Conservation (phyloP, 2,888 invertebrate species). For the Melangyna quadrimaculata region DNA sequence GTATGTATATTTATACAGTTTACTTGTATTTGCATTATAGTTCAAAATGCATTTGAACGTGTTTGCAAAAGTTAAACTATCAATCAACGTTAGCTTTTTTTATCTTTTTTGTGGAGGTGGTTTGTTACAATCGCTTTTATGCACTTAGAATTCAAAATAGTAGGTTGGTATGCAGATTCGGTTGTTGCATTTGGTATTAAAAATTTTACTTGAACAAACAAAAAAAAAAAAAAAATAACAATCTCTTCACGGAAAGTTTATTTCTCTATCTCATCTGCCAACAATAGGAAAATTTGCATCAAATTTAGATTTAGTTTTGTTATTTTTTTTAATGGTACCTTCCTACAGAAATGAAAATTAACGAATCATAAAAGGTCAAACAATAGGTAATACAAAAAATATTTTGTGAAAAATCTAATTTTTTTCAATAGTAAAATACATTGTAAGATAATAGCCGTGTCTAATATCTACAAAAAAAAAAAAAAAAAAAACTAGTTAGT, state of each 20-base stretch:
- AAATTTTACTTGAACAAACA: conserved; percentile 10
- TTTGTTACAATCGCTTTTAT: conserved; percentile 7
- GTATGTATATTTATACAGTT: background rate
- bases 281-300: conserved; percentile 29
- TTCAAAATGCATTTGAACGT: conserved; percentile 30
- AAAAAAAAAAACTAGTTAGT: no score
- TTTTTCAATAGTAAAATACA: background rate
- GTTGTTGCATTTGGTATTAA: conserved; percentile 7
- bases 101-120: conserved; percentile 36
- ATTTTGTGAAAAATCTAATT: background rate
- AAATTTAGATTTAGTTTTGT: conserved; percentile 37
- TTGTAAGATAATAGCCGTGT: background rate
- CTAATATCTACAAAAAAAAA: no score
- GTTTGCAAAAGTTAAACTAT: conserved; percentile 52
- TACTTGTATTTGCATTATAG: background rate
- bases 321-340: conserved; percentile 29
- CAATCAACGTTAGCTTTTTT: conserved; percentile 50
- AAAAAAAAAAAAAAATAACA: conserved; percentile 33
- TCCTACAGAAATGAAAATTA: conserved; percentile 39
- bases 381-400: background rate
- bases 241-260: conserved; percentile 42
- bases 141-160: background rate
- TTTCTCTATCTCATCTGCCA: conserved; percentile 41
- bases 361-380: conserved; percentile 59
- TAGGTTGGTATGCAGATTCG: conserved; percentile 16